Evolutionary conservation across 2,113 vertebrate species (phyloP), one percentile per base, ranked within the genome.

Genomic region (Junco hyemalis): DNA sequence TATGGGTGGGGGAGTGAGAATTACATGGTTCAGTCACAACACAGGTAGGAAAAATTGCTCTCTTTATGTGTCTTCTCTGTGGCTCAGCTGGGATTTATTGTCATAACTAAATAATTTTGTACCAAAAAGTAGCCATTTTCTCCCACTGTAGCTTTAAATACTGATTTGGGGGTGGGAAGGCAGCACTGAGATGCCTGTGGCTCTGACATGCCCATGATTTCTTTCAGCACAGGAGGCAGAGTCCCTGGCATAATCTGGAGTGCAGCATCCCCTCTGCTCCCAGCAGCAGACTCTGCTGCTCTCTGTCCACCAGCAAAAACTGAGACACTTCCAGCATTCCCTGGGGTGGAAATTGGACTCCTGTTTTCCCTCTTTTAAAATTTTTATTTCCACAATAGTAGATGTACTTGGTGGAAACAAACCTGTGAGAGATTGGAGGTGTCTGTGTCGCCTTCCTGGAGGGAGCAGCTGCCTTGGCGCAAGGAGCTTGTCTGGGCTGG

Each of bases 61-160:
- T 85, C 79, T 80, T 87, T 44, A 5, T 77, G 85, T 40, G 33
- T 73, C 59, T 96, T 66, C 71, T 94, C 79, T 68, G 4, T 78
- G 76, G 40, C 87, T 88, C 85, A 80, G 85, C 90, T 86, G 76
- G 92, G 68, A 86, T 88, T 90, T 94, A 40, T 92, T 96, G 94
- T 90, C 79, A 44, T 70, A 93, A 64, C 50, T 47, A 77, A 92
- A 56, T 70, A 71, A 96, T 93, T 92, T 63, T 74, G 28, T 86
- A 77, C 56, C 61, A 56, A 66, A 54, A 70, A 77, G 36, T 68
- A 88, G 71, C 79, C 79, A 64, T 94, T 95, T 97, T 94, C 71
- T 92, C 64, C 68, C 40, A 14, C 0, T 81, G 56, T 51, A 68
- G 76, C 85, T 81, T 95, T 72, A 80, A 82, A 47, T 88, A 59